Evolutionary conservation across 2,888 invertebrate species (phyloP).

Genomic region (Ormyrus pomaceus): DNA sequence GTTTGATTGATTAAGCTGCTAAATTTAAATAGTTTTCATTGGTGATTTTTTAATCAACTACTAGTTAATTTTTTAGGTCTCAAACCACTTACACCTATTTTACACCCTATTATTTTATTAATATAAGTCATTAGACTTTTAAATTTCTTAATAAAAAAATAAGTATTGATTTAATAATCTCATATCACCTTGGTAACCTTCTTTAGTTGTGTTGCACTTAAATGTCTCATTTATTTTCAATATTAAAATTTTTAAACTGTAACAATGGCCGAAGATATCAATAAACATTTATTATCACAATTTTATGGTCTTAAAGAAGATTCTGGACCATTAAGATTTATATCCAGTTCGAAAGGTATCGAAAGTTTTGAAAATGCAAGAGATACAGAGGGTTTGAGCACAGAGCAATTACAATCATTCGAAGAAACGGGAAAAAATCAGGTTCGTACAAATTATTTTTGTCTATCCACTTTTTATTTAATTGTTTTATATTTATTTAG

Average conservation of each 20-base stretch:
- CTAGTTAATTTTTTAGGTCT: too few species aligned
- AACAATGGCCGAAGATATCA: constrained; percentile 39
- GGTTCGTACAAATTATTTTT: constrained; percentile 3
- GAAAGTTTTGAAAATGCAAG: constrained; percentile 37
- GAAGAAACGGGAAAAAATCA: constrained; percentile 34
- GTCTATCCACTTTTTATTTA: too few species aligned
- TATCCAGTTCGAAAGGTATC: constrained; percentile 37
- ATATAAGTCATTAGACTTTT: too few species aligned
- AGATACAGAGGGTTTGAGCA: constrained; percentile 5
- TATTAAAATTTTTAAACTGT: not conserved
- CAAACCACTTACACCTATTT: too few species aligned
- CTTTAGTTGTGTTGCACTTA: not conserved
- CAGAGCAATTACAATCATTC: constrained; percentile 9
- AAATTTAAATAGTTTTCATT: too few species aligned
- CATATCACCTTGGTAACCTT: constrained; percentile 4
- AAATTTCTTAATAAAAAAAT: not conserved
- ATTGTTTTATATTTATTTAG: not conserved
- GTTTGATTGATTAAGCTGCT: too few species aligned
- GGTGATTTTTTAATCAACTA: too few species aligned
- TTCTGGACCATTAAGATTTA: not conserved
- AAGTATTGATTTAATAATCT: constrained; percentile 9
- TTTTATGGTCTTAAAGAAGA: constrained; percentile 49
- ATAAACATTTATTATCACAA: constrained; percentile 35
- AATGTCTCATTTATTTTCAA: too few species aligned
- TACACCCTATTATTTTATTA: too few species aligned